Percentiles rank a stretch among this genome's conserved stretches.
Conservation (phyloP, 2,113 vertebrate species). For the Genyomyrus donnyi region DNA sequence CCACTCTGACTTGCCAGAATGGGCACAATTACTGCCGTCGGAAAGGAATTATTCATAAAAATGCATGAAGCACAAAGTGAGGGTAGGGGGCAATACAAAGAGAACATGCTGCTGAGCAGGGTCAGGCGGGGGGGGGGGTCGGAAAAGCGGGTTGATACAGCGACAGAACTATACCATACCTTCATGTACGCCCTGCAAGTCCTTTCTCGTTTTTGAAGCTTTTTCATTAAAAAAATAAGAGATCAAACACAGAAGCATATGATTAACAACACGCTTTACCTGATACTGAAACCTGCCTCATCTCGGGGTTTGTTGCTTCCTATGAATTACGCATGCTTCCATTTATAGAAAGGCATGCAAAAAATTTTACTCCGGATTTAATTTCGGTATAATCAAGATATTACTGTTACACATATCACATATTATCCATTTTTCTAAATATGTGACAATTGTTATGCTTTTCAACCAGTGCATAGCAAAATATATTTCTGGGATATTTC, state of each 20-base stretch:
- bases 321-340: not conserved
- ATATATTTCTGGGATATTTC: not conserved
- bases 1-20: constrained; percentile 36
- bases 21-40: constrained; percentile 32
- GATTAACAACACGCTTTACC: constrained; percentile 40
- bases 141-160: constrained; percentile 64
- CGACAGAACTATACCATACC: constrained; percentile 79
- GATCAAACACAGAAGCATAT: constrained; percentile 51
- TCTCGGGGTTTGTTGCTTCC: not conserved
- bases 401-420: not conserved
- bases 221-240: constrained; percentile 69
- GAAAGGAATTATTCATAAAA: constrained; percentile 41
- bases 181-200: constrained; percentile 99
- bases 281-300: not conserved
- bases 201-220: constrained; percentile 99
- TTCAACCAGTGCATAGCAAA: not conserved
- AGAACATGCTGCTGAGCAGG: constrained; percentile 63
- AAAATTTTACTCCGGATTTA: not conserved
- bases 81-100: constrained; percentile 44
- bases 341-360: constrained; percentile 21
- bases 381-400: not conserved
- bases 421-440: not conserved
- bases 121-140: constrained; percentile 56
- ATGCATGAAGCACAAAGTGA: constrained; percentile 41
- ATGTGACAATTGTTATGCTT: not conserved